Conservation (phyloP, 2,888 invertebrate species). For the Mesoligia furuncula region DNA sequence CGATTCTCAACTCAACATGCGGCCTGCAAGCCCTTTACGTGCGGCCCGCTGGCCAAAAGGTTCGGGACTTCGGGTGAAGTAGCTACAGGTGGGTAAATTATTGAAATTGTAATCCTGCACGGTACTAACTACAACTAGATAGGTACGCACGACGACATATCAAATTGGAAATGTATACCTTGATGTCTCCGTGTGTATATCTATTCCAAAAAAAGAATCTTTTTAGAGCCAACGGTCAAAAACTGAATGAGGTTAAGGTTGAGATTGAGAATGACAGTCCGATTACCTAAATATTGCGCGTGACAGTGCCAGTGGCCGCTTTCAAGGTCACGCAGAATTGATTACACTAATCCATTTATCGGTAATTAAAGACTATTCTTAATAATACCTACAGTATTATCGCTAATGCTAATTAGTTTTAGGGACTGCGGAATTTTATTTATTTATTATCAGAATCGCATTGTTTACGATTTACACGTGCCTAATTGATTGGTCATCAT, state of each 20-base stretch:
- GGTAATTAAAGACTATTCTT: conserved; percentile 22
- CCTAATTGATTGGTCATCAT: conserved; percentile 20
- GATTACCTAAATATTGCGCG: conserved; percentile 17
- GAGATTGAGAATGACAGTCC: conserved; percentile 13
- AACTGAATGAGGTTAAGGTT: conserved; percentile 23
- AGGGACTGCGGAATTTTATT: conserved; percentile 30
- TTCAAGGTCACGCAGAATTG: conserved; percentile 37
- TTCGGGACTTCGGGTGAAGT: background rate
- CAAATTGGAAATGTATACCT: background rate
- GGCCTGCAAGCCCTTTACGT: background rate
- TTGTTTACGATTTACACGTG: conserved; percentile 52
- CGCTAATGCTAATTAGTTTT: conserved; percentile 25
- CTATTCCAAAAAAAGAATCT: background rate
- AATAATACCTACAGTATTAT: conserved; percentile 25
- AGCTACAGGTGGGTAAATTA: background rate
- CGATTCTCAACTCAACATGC: conserved; percentile 20
- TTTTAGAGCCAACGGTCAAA: background rate
- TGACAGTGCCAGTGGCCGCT: conserved; percentile 23
- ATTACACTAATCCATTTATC: conserved; percentile 48
- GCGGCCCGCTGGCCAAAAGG: background rate
- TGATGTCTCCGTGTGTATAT: background rate
- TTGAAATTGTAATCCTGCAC: background rate
- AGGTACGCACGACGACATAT: too few species aligned
- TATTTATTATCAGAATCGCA: conserved; percentile 43
- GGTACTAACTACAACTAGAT: background rate